These are phyloP conservation scores for Cryptomyrus ogoouensis DNA, from an alignment of 2,113 vertebrate genomes.

Conservation along the genomic window DNA sequence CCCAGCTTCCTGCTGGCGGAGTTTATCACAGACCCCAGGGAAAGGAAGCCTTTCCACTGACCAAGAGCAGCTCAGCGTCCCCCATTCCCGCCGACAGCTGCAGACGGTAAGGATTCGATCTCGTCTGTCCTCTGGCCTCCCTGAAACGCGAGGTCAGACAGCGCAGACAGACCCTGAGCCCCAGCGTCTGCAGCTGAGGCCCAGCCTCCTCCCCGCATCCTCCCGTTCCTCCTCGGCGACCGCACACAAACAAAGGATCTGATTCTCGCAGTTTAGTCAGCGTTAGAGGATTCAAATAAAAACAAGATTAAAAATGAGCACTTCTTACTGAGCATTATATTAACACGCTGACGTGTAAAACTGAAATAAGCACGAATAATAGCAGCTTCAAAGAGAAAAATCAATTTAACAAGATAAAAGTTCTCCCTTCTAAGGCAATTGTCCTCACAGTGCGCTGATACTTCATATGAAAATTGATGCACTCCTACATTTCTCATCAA, in stretches of 20 bases:
- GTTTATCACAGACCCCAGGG: not conserved
- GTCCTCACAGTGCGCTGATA: not conserved
- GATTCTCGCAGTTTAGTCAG: not conserved
- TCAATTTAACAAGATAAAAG: not conserved
- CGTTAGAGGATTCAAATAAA: not conserved
- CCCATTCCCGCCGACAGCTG: not conserved
- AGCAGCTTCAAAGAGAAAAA: slow-evolving; percentile 10
- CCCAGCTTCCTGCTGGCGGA: not conserved
- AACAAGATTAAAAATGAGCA: not conserved
- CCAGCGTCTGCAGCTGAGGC: not conserved
- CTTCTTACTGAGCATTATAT: not conserved
- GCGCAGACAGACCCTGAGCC: not conserved
- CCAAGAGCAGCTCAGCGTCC: not conserved
- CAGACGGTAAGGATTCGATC: not conserved
- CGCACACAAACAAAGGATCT: not conserved
- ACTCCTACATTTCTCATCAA: slow-evolving; percentile 36
- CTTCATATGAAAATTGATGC: slow-evolving; percentile 21
- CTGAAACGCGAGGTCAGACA: not conserved
- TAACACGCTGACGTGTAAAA: not conserved
- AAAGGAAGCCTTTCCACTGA: not conserved
- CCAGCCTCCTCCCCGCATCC: not conserved
- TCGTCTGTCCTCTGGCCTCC: not conserved
- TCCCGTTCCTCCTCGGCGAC: not conserved
- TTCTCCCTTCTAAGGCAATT: not conserved
- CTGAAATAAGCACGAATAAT: not conserved